phyloP scores from a whole-genome alignment of 2,888 invertebrate species.

The Xylota sylvarum region DNA sequence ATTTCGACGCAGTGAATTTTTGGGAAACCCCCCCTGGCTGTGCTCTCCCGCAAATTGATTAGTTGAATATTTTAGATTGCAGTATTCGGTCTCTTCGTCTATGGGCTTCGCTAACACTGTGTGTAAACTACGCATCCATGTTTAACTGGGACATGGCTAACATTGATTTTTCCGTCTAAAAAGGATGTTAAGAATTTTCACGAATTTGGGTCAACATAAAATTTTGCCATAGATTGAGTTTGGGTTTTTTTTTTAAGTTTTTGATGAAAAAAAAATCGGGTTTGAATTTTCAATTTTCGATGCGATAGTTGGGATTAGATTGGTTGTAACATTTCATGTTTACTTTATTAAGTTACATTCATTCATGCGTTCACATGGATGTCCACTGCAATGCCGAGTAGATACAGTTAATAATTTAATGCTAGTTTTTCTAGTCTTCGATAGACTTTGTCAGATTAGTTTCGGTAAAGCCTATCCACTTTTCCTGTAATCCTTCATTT shows the following conservation, averaged over 20 bases:
- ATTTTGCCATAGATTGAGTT: slow-evolving; percentile 52
- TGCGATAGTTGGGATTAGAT: not conserved
- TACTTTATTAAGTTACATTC: slow-evolving; percentile 28
- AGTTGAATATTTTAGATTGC: slow-evolving; percentile 76
- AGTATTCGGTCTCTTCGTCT: slow-evolving; percentile 28
- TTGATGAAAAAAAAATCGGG: slow-evolving; percentile 1
- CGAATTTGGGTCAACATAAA: slow-evolving; percentile 56
- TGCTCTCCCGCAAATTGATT: slow-evolving; percentile 73
- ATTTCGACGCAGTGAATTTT: slow-evolving; percentile 75
- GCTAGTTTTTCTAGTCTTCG: too few relatives aligned
- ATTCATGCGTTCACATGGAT: not conserved
- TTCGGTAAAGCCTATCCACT: too few relatives aligned
- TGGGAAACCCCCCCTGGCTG: slow-evolving; percentile 33
- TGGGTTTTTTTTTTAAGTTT: slow-evolving; percentile 13
- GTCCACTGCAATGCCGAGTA: not conserved
- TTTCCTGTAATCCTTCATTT: too few relatives aligned
- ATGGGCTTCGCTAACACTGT: slow-evolving; percentile 11
- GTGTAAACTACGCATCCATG: slow-evolving; percentile 63
- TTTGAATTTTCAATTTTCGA: slow-evolving; percentile 59
- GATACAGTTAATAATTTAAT: too few relatives aligned
- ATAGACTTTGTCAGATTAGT: too few relatives aligned
- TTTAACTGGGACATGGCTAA: slow-evolving; percentile 59
- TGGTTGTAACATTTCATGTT: slow-evolving; percentile 16
- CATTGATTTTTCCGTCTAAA: slow-evolving; percentile 53
- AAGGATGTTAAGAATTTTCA: slow-evolving; percentile 57